These are phyloP conservation scores for Erythrocercus mccallii DNA, from an alignment of 2,113 vertebrate genomes.

Conservation along the genomic window DNA sequence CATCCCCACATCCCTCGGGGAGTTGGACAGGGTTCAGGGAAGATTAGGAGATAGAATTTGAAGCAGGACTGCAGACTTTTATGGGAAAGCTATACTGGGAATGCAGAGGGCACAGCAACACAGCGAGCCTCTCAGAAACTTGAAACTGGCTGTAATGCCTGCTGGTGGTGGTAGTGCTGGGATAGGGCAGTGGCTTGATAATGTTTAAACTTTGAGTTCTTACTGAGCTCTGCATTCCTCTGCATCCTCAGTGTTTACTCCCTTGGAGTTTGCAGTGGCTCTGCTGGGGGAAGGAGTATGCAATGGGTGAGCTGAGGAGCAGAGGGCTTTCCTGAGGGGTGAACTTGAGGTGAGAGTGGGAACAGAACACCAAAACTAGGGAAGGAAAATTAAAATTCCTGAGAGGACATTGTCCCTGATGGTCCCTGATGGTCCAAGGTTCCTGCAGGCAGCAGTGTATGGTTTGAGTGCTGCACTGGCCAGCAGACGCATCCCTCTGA, in stretches of 20 bases:
- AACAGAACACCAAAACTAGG: background rate
- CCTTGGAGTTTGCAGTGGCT: background rate
- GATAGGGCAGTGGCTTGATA: background rate
- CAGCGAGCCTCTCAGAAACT: background rate
- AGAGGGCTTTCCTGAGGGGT: background rate
- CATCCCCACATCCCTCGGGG: background rate
- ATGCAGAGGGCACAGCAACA: background rate
- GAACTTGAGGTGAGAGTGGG: background rate
- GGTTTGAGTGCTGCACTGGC: background rate
- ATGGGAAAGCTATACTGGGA: background rate
- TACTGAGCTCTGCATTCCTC: background rate
- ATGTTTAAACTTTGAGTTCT: background rate
- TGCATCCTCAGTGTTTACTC: background rate
- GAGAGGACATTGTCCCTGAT: background rate
- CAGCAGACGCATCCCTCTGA: background rate
- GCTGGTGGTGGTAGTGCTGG: background rate
- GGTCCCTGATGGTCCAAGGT: background rate
- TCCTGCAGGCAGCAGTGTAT: background rate
- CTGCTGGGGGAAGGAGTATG: background rate
- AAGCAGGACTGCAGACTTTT: background rate
- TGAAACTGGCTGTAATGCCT: accelerated
- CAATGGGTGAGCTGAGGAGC: accelerated
- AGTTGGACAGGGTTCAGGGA: background rate
- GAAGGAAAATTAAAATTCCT: background rate
- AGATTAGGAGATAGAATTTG: background rate